Evolutionary conservation across 2,888 invertebrate species (phyloP).

Genomic region (Carabus problematicus): DNA sequence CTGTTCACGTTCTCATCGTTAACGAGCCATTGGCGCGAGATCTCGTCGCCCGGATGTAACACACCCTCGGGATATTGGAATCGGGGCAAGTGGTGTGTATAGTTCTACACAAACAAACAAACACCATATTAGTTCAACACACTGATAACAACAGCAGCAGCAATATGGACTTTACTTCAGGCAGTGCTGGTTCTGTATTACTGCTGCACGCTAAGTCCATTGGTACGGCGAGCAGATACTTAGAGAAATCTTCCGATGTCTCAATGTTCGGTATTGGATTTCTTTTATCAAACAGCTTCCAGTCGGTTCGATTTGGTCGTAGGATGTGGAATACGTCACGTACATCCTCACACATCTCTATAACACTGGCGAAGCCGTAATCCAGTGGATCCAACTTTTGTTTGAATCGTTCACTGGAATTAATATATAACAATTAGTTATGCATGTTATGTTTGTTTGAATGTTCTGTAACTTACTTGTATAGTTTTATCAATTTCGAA

Average conservation of each 20-base stretch:
- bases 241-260: slow-evolving; percentile 14
- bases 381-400: slow-evolving; percentile 50
- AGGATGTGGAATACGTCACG: slow-evolving; percentile 52
- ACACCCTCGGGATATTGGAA: slow-evolving; percentile 47
- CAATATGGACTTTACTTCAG: slow-evolving; percentile 37
- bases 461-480: slow-evolving; percentile 58
- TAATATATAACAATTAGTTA: slow-evolving; percentile 17
- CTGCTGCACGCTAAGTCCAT: not conserved
- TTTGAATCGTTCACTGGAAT: slow-evolving; percentile 50
- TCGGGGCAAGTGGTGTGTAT: too few species aligned
- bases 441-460: too few species aligned
- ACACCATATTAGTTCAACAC: too few species aligned
- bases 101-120: too few species aligned
- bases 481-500: slow-evolving; percentile 58
- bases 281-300: slow-evolving; percentile 53
- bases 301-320: slow-evolving; percentile 52
- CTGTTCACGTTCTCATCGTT: slow-evolving; percentile 44
- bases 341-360: slow-evolving; percentile 53
- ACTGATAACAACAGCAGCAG: too few species aligned
- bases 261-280: slow-evolving; percentile 48
- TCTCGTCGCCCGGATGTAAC: slow-evolving; percentile 48
- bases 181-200: slow-evolving; percentile 44
- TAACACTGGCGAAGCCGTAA: slow-evolving; percentile 52
- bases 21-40: slow-evolving; percentile 47
- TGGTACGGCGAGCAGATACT: slow-evolving; percentile 20